phyloP scores from a whole-genome alignment of 2,888 invertebrate species.

The Drosophila kambysellisi region DNA sequence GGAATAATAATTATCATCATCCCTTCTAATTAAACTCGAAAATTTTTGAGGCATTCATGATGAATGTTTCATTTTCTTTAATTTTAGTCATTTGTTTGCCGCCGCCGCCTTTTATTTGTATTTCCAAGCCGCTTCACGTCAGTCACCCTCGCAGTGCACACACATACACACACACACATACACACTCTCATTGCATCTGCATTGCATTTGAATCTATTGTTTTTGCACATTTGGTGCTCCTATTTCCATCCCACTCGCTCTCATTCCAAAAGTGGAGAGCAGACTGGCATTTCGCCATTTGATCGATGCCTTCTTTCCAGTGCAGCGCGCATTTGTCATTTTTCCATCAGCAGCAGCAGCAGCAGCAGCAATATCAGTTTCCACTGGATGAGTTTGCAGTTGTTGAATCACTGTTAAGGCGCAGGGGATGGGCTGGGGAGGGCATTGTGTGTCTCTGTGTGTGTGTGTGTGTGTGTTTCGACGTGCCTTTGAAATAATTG shows the following conservation, averaged over 20 bases:
- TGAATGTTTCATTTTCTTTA: constrained; percentile 74
- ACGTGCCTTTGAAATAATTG: constrained; percentile 2
- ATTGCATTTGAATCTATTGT: constrained; percentile 38
- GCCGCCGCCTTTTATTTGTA: constrained; percentile 35
- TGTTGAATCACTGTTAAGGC: neutral
- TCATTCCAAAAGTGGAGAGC: neutral
- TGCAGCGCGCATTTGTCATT: constrained; percentile 18
- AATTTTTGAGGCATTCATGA: constrained; percentile 68
- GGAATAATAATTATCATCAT: constrained; percentile 21
- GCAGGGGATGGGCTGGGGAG: neutral
- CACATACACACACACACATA: constrained; percentile 14
- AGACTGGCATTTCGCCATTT: constrained; percentile 17
- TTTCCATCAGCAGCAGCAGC: neutral
- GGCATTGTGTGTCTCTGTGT: neutral
- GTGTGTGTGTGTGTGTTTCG: constrained; percentile 1
- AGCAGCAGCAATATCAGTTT: constrained; percentile 17
- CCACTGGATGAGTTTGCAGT: constrained; percentile 12
- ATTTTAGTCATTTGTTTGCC: constrained; percentile 71
- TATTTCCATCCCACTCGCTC: neutral
- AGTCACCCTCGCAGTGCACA: constrained; percentile 52
- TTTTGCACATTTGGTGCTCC: constrained; percentile 51
- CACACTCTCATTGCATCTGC: constrained; percentile 40
- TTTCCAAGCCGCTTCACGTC: constrained; percentile 26
- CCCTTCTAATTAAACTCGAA: constrained; percentile 55
- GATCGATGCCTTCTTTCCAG: constrained; percentile 29